Evolutionary conservation across 2,888 invertebrate genomes (phyloP).

Genomic region (Tinea semifulvella): DNA sequence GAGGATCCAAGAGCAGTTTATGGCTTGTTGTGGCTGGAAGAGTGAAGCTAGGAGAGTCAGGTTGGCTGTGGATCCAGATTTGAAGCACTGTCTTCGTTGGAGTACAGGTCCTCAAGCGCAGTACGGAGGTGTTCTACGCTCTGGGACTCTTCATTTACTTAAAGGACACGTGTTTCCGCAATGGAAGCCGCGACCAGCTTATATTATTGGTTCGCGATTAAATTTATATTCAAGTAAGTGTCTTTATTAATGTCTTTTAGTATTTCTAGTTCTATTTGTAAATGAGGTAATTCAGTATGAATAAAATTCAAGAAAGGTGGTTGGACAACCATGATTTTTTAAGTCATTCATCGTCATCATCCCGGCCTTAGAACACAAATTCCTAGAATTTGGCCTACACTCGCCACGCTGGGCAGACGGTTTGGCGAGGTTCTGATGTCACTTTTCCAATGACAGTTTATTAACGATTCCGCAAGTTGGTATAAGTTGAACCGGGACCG

Average conservation of each 20-base stretch:
- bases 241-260: background rate
- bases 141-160: constrained; percentile 65
- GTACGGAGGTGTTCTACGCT: constrained; percentile 45
- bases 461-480: too few relatives aligned
- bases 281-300: too few relatives aligned
- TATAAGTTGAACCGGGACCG: too few relatives aligned
- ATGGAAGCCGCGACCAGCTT: constrained; percentile 70
- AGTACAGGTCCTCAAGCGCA: constrained; percentile 67
- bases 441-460: too few relatives aligned
- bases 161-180: constrained; percentile 76
- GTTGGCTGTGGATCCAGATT: constrained; percentile 72
- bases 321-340: too few relatives aligned
- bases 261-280: too few relatives aligned
- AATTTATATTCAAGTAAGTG: constrained; percentile 63
- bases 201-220: constrained; percentile 68
- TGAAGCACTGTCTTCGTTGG: constrained; percentile 69
- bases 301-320: too few relatives aligned
- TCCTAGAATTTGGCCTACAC: too few relatives aligned
- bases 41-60: constrained; percentile 67
- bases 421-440: too few relatives aligned
- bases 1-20: constrained; percentile 69
- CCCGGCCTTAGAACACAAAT: too few relatives aligned
- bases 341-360: constrained; percentile 10
- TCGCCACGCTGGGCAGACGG: too few relatives aligned
- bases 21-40: constrained; percentile 67